These are phyloP conservation scores for Tuta absoluta DNA, from an alignment of 2,888 invertebrate species.

Conservation along the genomic window DNA sequence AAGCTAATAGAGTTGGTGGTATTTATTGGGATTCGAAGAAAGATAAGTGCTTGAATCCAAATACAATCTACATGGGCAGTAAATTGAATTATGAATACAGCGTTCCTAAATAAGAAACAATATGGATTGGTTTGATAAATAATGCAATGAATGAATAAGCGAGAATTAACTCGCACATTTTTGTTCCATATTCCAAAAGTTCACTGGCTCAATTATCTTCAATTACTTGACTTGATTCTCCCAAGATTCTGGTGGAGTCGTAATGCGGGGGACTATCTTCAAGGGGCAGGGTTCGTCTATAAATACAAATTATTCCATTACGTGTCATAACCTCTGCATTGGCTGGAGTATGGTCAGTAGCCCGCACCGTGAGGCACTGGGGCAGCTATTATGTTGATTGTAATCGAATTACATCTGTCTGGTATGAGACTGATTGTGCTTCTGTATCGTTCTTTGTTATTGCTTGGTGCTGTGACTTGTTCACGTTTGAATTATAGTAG, in stretches of 20 bases:
- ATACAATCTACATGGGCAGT: no score
- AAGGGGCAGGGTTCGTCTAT: constrained; percentile 47
- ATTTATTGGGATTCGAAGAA: no score
- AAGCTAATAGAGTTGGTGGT: no score
- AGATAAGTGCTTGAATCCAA: no score
- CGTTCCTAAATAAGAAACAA: no score
- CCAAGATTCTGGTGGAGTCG: constrained; percentile 57
- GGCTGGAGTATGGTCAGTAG: constrained; percentile 7
- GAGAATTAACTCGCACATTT: no score
- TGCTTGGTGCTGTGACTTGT: neutral
- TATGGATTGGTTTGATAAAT: no score
- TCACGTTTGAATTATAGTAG: neutral
- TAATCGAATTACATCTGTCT: constrained; percentile 14
- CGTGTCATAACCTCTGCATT: constrained; percentile 29
- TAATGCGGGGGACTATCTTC: constrained; percentile 44
- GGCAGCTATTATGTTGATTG: constrained; percentile 15
- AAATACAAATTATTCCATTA: constrained; percentile 70
- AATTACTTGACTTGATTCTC: constrained; percentile 4
- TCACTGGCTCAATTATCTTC: neutral
- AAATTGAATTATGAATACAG: no score
- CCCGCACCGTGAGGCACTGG: neutral
- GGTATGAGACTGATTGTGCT: neutral
- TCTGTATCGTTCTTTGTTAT: neutral
- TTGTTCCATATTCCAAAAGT: neutral
- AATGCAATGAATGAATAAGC: no score